Percentiles rank a stretch among this genome's conserved stretches.
Conservation (phyloP, 2,113 vertebrate species). For the Otocyon megalotis region DNA sequence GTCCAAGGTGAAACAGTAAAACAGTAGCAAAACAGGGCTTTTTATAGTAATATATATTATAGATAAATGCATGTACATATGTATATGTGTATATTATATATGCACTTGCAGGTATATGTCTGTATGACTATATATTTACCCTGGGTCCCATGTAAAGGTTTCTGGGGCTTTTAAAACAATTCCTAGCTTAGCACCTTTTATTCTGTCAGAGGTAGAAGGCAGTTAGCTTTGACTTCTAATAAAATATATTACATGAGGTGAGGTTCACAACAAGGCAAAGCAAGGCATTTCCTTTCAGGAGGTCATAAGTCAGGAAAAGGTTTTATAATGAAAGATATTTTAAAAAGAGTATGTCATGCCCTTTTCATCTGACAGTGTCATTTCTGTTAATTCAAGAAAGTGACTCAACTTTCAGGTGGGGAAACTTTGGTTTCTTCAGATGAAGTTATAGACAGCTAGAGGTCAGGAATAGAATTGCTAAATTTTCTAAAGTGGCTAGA, state of each 20-base stretch:
- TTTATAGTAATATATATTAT: neutral
- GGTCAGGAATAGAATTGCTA: conserved; percentile 38
- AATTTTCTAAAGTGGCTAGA: neutral
- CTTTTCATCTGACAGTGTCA: neutral
- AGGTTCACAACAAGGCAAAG: neutral
- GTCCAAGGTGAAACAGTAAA: neutral
- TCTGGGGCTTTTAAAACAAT: neutral
- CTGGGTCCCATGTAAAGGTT: neutral
- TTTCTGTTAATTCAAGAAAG: conserved; percentile 33
- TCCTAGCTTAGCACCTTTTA: neutral
- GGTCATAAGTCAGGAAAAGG: neutral
- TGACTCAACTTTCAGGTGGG: neutral
- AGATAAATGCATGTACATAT: neutral
- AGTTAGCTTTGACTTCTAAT: neutral
- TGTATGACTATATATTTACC: neutral
- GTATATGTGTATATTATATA: neutral
- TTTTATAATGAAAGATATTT: neutral
- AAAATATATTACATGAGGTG: neutral
- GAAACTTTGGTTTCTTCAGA: conserved; percentile 5
- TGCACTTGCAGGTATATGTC: neutral
- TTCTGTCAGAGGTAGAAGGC: neutral
- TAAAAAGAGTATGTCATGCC: neutral
- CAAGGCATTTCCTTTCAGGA: neutral
- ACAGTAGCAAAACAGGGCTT: neutral
- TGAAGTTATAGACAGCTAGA: neutral